These are phyloP conservation scores for Macaria notata DNA, from an alignment of 2,888 invertebrate species.

Conservation along the genomic window DNA sequence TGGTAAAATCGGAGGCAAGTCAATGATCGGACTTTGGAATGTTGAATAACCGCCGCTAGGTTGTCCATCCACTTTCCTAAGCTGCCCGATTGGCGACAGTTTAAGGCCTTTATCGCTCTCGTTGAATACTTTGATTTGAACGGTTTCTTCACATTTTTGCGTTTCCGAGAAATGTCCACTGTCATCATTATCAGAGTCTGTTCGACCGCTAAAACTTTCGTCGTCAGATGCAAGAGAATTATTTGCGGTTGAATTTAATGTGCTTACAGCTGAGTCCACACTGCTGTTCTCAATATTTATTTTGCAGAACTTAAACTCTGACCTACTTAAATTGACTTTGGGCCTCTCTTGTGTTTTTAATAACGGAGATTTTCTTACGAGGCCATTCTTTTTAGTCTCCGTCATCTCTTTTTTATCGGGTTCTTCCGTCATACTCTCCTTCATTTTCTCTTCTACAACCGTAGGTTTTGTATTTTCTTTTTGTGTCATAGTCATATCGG, in stretches of 20 bases:
- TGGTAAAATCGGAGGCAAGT: conserved; percentile 73
- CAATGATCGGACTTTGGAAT: conserved; percentile 75
- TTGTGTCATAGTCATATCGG: conserved; percentile 61
- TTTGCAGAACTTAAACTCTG: conserved; percentile 80
- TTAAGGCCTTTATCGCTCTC: conserved; percentile 72
- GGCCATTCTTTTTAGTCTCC: conserved; percentile 75
- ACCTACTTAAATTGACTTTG: conserved; percentile 81
- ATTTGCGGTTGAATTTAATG: conserved; percentile 80
- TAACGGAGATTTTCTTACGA: conserved; percentile 83
- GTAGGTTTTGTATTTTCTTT: conserved; percentile 67
- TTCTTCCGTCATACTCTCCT: conserved; percentile 75
- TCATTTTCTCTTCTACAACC: conserved; percentile 72
- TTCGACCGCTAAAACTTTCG: conserved; percentile 76
- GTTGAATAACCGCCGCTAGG: conserved; percentile 71
- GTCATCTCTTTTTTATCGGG: conserved; percentile 66
- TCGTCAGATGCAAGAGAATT: conserved; percentile 77
- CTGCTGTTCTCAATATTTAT: conserved; percentile 76
- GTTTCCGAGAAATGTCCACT: conserved; percentile 77
- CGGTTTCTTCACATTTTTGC: conserved; percentile 74
- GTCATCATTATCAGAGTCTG: conserved; percentile 83
- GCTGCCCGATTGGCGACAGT: conserved; percentile 68
- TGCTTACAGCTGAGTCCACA: conserved; percentile 80
- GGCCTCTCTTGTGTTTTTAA: conserved; percentile 86
- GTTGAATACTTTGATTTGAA: conserved; percentile 76
- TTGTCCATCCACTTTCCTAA: conserved; percentile 73